A percentile compares a stretch with the other conserved stretches of the same genome.
phyloP scores from a whole-genome alignment of 2,113 vertebrate genomes.

The Larimichthys crocea region DNA sequence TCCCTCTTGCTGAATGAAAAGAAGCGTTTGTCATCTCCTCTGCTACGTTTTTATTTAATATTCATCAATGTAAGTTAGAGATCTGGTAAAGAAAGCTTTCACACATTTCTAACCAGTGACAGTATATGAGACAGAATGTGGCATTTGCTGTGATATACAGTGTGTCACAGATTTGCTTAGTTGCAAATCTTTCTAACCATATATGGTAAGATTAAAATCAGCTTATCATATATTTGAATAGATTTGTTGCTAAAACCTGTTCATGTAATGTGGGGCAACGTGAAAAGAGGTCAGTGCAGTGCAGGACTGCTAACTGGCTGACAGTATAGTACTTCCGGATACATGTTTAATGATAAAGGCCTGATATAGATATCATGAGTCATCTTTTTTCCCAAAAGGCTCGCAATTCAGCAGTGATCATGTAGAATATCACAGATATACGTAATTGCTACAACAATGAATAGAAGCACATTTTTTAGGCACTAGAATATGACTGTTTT shows the following conservation, averaged over 20 bases:
- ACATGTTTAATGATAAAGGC: neutral
- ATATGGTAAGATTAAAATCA: neutral
- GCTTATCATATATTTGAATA: neutral
- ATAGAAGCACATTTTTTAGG: neutral
- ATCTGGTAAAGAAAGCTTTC: neutral
- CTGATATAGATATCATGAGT: neutral
- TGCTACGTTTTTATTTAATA: neutral
- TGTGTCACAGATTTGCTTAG: neutral
- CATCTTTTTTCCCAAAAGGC: neutral
- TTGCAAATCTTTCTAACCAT: neutral
- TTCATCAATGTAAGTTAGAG: neutral
- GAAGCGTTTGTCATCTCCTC: neutral
- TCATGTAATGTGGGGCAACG: neutral
- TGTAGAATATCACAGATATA: neutral
- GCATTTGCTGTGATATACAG: slow-evolving; percentile 1
- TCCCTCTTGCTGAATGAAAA: neutral
- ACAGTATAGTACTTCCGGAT: neutral
- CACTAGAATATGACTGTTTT: neutral
- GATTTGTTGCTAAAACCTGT: slow-evolving; percentile 15
- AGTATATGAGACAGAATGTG: neutral
- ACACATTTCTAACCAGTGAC: neutral
- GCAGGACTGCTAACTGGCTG: neutral
- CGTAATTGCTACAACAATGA: neutral
- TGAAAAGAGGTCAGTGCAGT: slow-evolving; percentile 17
- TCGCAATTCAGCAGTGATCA: neutral